These are phyloP conservation scores for Aspidiotus destructor DNA, from an alignment of 2,888 invertebrate species.

Conservation along the genomic window DNA sequence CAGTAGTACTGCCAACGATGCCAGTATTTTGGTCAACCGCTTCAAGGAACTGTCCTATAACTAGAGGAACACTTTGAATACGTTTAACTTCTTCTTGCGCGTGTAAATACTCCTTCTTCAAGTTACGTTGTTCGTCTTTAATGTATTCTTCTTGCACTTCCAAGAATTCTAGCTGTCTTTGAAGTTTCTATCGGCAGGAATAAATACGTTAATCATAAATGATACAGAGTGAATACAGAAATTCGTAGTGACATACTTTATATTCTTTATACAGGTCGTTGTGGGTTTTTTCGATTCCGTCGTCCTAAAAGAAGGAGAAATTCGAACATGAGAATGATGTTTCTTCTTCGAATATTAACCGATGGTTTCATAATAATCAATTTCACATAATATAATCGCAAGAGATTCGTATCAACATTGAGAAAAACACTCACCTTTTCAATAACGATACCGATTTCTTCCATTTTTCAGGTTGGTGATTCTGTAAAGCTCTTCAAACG, in stretches of 20 bases:
- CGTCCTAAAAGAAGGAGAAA: conserved; percentile 37
- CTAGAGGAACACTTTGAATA: conserved; percentile 96
- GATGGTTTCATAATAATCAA: conserved; percentile 3
- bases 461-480: conserved; percentile 48
- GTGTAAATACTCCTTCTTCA: conserved; percentile 97
- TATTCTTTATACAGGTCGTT: conserved; percentile 94
- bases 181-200: conserved; percentile 64
- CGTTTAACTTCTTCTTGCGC: conserved; percentile 97
- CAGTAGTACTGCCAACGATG: conserved; percentile 94
- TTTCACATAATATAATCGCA: not conserved
- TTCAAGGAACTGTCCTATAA: conserved; percentile 98
- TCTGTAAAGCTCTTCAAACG: too few relatives aligned
- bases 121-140: conserved; percentile 96
- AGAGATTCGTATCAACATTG: not conserved
- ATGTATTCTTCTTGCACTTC: conserved; percentile 99
- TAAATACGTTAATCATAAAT: conserved; percentile 10
- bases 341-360: not conserved
- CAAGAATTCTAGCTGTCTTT: conserved; percentile 90
- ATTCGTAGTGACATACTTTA: conserved; percentile 53
- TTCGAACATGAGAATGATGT: not conserved
- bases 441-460: conserved; percentile 68
- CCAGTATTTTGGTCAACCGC: conserved; percentile 99
- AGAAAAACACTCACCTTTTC: conserved; percentile 56
- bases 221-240: not conserved
- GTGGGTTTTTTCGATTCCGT: conserved; percentile 38